Percentiles rank a stretch among this genome's conserved stretches.
phyloP scores from a whole-genome alignment of 2,113 vertebrate genomes.

The Lucifuga dentata region DNA sequence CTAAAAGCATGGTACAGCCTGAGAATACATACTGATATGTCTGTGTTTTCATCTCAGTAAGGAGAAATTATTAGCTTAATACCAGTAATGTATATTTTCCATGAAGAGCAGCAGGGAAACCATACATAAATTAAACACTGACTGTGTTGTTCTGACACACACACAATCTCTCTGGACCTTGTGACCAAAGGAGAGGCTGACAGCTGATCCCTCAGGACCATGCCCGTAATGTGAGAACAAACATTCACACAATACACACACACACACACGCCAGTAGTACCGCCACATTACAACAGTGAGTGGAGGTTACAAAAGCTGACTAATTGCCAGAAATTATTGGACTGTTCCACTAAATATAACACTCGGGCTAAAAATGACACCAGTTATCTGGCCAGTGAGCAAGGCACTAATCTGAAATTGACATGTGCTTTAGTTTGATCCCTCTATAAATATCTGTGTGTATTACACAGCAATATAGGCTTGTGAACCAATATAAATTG shows the following conservation, averaged over 20 bases:
- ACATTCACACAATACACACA: constrained; percentile 8
- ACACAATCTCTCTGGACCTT: constrained; percentile 35
- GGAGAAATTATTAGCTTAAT: not conserved
- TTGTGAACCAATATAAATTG: too few species aligned
- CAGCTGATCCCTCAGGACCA: constrained; percentile 49
- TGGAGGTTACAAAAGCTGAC: constrained; percentile 31
- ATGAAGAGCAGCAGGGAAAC: constrained; percentile 6
- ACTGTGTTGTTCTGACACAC: constrained; percentile 30
- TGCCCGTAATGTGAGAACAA: constrained; percentile 37
- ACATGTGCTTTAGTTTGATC: too few species aligned
- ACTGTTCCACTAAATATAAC: constrained; percentile 31
- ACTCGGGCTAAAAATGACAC: constrained; percentile 29
- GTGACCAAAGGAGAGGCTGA: constrained; percentile 59
- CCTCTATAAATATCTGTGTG: too few species aligned
- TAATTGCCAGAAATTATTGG: constrained; percentile 28
- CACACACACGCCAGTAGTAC: constrained; percentile 5
- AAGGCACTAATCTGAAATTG: too few species aligned
- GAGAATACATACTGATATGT: constrained; percentile 27
- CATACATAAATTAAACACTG: constrained; percentile 19
- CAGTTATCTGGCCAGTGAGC: too few species aligned
- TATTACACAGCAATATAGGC: too few species aligned
- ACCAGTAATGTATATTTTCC: constrained; percentile 12
- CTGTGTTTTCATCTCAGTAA: constrained; percentile 20
- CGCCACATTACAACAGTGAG: constrained; percentile 11
- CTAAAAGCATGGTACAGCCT: not conserved